Evolutionary conservation across 2,113 vertebrate species (phyloP).

Genomic region (Epinephelus lanceolatus): DNA sequence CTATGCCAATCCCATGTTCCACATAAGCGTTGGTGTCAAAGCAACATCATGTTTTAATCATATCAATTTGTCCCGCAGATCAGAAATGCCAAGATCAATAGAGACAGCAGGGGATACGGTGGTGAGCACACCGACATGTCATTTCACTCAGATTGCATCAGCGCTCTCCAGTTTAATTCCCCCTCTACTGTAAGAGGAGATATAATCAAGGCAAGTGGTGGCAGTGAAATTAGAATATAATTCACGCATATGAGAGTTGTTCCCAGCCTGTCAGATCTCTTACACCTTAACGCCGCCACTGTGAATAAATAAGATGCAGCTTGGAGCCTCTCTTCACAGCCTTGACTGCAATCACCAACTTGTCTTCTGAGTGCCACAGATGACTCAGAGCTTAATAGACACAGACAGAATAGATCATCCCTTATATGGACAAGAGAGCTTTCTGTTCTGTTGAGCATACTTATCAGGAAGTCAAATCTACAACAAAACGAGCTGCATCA

Average conservation of each 20-base stretch:
- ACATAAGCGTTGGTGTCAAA: neutral
- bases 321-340: neutral
- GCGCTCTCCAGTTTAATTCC: conserved; percentile 37
- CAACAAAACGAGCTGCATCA: neutral
- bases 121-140: conserved; percentile 32
- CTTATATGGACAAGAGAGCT: neutral
- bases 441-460: neutral
- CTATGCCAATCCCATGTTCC: neutral
- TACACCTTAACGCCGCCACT: conserved; percentile 17
- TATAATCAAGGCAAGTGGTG: conserved; percentile 48
- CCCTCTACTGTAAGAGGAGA: conserved; percentile 34
- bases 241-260: conserved; percentile 46
- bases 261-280: conserved; percentile 38
- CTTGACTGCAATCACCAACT: conserved; percentile 37
- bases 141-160: conserved; percentile 50
- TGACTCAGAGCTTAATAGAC: conserved; percentile 35
- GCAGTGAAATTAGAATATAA: conserved; percentile 60
- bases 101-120: neutral
- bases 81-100: conserved; percentile 56
- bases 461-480: conserved; percentile 28
- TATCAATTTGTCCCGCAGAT: conserved; percentile 55
- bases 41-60: conserved; percentile 56
- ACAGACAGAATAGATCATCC: conserved; percentile 5
- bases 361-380: conserved; percentile 17
- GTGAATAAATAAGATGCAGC: conserved; percentile 43